A percentile compares a stretch with the other conserved stretches of the same genome.
These are phyloP conservation scores for Hyppa rectilinea DNA, from an alignment of 2,888 invertebrate species.

Conservation along the genomic window DNA sequence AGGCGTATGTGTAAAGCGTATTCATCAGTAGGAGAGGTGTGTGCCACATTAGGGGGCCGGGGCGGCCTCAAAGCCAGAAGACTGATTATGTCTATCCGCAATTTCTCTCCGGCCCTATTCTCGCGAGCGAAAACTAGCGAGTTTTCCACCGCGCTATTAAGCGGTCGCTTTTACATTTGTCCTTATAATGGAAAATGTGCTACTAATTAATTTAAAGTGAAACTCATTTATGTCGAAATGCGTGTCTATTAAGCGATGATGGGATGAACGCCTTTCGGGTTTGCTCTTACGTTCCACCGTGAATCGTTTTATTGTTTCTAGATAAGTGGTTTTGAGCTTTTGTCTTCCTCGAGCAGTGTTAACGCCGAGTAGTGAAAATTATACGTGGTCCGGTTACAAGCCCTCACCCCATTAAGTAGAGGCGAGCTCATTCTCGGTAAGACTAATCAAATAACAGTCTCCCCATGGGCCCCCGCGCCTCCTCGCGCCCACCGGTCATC, in stretches of 20 bases:
- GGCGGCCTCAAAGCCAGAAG: slow-evolving; percentile 90
- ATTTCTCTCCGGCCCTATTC: slow-evolving; percentile 90
- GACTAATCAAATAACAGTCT: slow-evolving; percentile 91
- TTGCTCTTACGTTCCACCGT: slow-evolving; percentile 75
- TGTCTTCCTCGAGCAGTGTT: slow-evolving; percentile 68
- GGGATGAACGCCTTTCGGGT: slow-evolving; percentile 85
- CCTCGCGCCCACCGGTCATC: slow-evolving; percentile 90
- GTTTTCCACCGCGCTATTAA: slow-evolving; percentile 91
- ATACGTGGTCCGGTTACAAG: slow-evolving; percentile 89
- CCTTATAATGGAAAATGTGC: slow-evolving; percentile 91
- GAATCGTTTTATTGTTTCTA: slow-evolving; percentile 83
- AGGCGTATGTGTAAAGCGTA: slow-evolving; percentile 83
- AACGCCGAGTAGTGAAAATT: slow-evolving; percentile 81
- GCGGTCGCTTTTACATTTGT: slow-evolving; percentile 91
- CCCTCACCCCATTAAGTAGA: slow-evolving; percentile 90
- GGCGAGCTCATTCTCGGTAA: slow-evolving; percentile 91
- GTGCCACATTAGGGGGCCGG: slow-evolving; percentile 87
- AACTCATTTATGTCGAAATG: slow-evolving; percentile 91
- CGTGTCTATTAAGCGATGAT: slow-evolving; percentile 90
- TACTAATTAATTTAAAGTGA: slow-evolving; percentile 91
- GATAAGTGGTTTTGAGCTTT: slow-evolving; percentile 79
- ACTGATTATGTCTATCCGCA: slow-evolving; percentile 91
- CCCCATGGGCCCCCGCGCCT: slow-evolving; percentile 78
- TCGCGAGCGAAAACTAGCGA: slow-evolving; percentile 91
- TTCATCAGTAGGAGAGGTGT: slow-evolving; percentile 88